Conservation (phyloP, 2,113 vertebrate genomes). For the Eptesicus fuscus region DNA sequence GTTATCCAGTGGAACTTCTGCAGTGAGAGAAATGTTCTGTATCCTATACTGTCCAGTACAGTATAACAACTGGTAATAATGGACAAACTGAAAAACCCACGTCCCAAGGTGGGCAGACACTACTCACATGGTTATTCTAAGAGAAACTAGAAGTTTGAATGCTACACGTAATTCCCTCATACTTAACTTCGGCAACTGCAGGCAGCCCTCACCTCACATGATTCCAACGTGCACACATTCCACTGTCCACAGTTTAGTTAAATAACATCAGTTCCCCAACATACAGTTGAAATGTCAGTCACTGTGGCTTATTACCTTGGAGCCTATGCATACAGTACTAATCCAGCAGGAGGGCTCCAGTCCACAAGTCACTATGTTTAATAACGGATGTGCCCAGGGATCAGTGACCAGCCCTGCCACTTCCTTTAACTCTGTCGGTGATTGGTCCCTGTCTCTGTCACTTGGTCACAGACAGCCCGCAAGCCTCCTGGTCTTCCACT, state of each 20-base stretch:
- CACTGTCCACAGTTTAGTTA: not conserved
- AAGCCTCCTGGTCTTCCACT: not conserved
- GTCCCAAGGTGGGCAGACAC: not conserved
- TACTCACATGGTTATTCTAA: not conserved
- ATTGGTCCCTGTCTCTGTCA: not conserved
- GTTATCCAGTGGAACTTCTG: not conserved
- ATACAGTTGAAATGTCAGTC: not conserved
- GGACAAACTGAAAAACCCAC: not conserved
- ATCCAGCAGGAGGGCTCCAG: not conserved
- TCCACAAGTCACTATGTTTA: not conserved
- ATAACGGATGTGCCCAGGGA: not conserved
- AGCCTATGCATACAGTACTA: not conserved
- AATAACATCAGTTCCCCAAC: not conserved
- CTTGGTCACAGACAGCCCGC: not conserved
- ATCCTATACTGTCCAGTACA: not conserved
- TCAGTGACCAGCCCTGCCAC: not conserved
- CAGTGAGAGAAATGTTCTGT: not conserved
- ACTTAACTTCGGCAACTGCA: not conserved
- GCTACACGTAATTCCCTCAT: not conserved
- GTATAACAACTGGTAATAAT: not conserved
- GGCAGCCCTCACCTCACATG: not conserved
- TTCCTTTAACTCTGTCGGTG: not conserved
- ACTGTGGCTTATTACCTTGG: not conserved
- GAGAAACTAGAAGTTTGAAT: not conserved
- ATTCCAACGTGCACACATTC: not conserved